Percentiles rank a stretch among this genome's conserved stretches.
Conservation (phyloP, 2,888 invertebrate species). For the Eupithecia pulchellata region DNA sequence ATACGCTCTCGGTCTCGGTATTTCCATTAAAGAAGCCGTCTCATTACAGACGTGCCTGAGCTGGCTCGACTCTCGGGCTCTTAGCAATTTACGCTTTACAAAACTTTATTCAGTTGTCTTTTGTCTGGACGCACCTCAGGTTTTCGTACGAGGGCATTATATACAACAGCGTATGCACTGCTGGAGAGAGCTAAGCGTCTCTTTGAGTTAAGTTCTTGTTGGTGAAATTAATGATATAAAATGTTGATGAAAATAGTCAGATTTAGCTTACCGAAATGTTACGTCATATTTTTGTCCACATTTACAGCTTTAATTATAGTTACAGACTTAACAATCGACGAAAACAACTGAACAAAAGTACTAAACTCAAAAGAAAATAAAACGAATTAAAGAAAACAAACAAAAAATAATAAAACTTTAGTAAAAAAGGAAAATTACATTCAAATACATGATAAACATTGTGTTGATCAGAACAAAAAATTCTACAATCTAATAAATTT, state of each 20-base stretch:
- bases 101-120: slow-evolving; percentile 77
- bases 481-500: not conserved
- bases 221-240: slow-evolving; percentile 9
- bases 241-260: slow-evolving; percentile 6
- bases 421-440: too few species aligned
- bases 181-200: slow-evolving; percentile 21
- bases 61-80: slow-evolving; percentile 40
- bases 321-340: too few species aligned
- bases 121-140: slow-evolving; percentile 23
- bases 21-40: slow-evolving; percentile 82
- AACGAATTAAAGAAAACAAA: too few species aligned
- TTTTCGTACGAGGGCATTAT: slow-evolving; percentile 31
- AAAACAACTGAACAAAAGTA: too few species aligned
- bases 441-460: too few species aligned
- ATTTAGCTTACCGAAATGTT: not conserved
- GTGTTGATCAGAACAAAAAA: too few species aligned
- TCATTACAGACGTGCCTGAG: slow-evolving; percentile 78
- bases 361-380: too few species aligned
- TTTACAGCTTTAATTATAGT: too few species aligned
- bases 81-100: slow-evolving; percentile 76
- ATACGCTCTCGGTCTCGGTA: slow-evolving; percentile 68
- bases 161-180: slow-evolving; percentile 19
- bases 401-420: not conserved
- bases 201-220: slow-evolving; percentile 9
- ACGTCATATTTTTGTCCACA: too few species aligned